Evolutionary conservation across 2,888 invertebrate species (phyloP).

Genomic region (Stenodera caucasica): DNA sequence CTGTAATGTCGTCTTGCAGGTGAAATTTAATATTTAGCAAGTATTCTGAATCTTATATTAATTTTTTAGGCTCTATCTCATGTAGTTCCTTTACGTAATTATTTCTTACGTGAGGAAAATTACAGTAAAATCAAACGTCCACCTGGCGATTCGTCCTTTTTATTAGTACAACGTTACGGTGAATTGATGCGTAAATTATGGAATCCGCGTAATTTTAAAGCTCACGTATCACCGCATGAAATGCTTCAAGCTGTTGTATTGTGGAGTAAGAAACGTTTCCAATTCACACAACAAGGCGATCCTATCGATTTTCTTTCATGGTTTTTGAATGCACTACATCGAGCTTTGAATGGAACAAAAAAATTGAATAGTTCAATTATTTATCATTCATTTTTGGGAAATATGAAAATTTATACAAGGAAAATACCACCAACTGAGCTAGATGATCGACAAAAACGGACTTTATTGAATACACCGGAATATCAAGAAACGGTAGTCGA

Average conservation of each 20-base stretch:
- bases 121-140: conserved; percentile 87
- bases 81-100: conserved; percentile 91
- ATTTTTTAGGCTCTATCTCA: conserved; percentile 84
- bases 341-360: conserved; percentile 91
- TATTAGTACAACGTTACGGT: conserved; percentile 90
- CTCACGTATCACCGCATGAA: conserved; percentile 99
- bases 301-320: conserved; percentile 97
- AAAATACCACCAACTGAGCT: conserved; percentile 93
- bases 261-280: conserved; percentile 95
- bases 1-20: conserved; percentile 97
- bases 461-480: conserved; percentile 77
- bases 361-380: conserved; percentile 88
- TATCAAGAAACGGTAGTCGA: conserved; percentile 87
- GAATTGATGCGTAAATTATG: conserved; percentile 96
- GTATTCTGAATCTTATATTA: background rate
- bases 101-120: conserved; percentile 92
- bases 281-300: conserved; percentile 99
- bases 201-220: conserved; percentile 99
- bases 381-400: conserved; percentile 91
- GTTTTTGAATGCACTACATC: conserved; percentile 95
- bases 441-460: conserved; percentile 84
- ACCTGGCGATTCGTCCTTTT: conserved; percentile 91
- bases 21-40: conserved; percentile 49
- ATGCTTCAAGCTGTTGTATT: conserved; percentile 98
- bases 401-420: conserved; percentile 86